Evolutionary conservation across 2,888 invertebrate genomes (phyloP), one percentile per base, ranked within the genome.

Genomic region (Drosophila histrio): DNA sequence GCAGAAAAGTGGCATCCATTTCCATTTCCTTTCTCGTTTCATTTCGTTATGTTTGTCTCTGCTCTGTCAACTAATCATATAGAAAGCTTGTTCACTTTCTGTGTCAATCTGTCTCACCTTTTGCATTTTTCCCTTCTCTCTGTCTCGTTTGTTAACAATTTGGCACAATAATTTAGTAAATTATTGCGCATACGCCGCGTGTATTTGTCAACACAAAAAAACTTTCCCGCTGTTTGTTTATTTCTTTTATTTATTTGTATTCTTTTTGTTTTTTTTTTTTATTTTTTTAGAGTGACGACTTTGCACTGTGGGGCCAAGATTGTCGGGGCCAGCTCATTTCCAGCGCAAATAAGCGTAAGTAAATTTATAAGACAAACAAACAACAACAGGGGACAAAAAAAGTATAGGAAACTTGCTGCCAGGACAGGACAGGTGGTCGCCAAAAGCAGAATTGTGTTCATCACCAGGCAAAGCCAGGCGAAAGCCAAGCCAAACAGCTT

Each of bases 341-440:
- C 75, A 79, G 83, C 70, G 72, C 86, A 84, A 84, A 84, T 84
- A 84, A 82, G 88, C 87, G 84, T 86, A 83, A 83, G 88, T 84
- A 84, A 84, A 84, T 84, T 84, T 84, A 68, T 82, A 84, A 84
- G 83, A 88, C 80, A 84, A 84, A 88, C 83, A 88, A 88, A 71
- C 87, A 84, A 69, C 47, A 56, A 30, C 22, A 34, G 32, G 28
- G 24, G 39, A 60, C 1, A 54, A 38, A 44, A 52, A 52, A 58
- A 59, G 59, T 65, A 50, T 21, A 41, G 54, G 24, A 73, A 73
- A 73, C 50, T 71, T 73, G 67, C 62, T 53, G 64, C 44, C 61
- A 62, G n/a, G n/a, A 50, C 36, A 49, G 77, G 58, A 68, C 78
- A 78, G 86, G 83, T 82, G 80, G 56, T 71, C 60, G 73, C 58